Conservation (phyloP, 2,888 invertebrate genomes). For the Theretra japonica region DNA sequence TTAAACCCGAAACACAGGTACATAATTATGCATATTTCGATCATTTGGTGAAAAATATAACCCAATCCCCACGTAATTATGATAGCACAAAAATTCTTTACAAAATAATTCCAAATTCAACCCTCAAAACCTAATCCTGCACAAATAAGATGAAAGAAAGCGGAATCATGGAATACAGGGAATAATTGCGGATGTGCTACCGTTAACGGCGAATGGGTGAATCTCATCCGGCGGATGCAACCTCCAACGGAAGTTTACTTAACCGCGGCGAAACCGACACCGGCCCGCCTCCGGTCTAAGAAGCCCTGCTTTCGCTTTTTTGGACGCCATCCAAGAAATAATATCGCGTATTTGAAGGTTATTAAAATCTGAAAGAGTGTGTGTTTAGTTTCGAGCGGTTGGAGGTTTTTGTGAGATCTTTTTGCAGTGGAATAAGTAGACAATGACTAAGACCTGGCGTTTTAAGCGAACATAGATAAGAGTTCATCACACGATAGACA, state of each 20-base stretch:
- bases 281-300: slow-evolving; percentile 58
- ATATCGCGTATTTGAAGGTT: slow-evolving; percentile 28
- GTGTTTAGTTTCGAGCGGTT: neutral
- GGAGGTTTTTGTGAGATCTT: neutral
- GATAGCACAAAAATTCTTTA: too few relatives aligned
- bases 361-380: slow-evolving; percentile 18
- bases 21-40: too few relatives aligned
- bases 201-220: slow-evolving; percentile 69
- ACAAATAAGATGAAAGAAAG: slow-evolving; percentile 33
- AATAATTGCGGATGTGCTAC: slow-evolving; percentile 70
- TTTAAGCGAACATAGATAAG: too few relatives aligned
- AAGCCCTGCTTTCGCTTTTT: slow-evolving; percentile 33
- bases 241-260: slow-evolving; percentile 76
- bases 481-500: too few relatives aligned
- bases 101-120: neutral
- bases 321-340: slow-evolving; percentile 35
- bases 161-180: slow-evolving; percentile 58
- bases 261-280: slow-evolving; percentile 66
- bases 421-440: too few relatives aligned
- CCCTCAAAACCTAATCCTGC: neutral
- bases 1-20: too few relatives aligned
- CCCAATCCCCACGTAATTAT: neutral
- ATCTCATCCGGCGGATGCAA: slow-evolving; percentile 68
- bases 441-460: too few relatives aligned
- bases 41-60: neutral